A percentile compares a stretch with the other conserved stretches of the same genome.
phyloP scores from a whole-genome alignment of 37 sponge, comb jelly and placozoan species.

The Lycopodina hypogea region DNA sequence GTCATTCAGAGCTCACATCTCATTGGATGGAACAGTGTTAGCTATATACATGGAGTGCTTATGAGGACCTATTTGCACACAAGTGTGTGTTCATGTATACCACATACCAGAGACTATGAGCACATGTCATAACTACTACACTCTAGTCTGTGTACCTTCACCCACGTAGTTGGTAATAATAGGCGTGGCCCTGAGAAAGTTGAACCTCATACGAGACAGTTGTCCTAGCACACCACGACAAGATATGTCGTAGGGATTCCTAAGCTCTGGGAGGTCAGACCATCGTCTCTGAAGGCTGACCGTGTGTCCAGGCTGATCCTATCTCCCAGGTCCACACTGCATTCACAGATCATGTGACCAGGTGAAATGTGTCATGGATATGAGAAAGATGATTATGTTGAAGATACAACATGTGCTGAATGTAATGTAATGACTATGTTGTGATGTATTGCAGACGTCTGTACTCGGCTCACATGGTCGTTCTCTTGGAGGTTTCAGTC shows the following conservation, averaged over 20 bases:
- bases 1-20: no score
- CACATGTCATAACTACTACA: not conserved
- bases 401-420: no score
- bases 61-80: no score
- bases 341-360: not conserved
- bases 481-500: not conserved
- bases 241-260: conserved; percentile 78
- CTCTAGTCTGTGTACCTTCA: conserved; percentile 43
- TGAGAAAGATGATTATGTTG: no score
- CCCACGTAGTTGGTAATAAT: conserved; percentile 33
- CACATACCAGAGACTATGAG: not conserved
- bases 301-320: conserved; percentile 57
- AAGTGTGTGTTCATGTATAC: no score
- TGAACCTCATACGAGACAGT: conserved; percentile 62
- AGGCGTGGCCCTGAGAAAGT: conserved; percentile 50
- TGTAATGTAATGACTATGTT: no score
- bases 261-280: conserved; percentile 46
- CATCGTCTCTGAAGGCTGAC: conserved; percentile 34
- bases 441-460: no score
- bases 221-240: conserved; percentile 61
- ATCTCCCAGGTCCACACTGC: conserved; percentile 60
- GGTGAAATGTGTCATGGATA: not conserved
- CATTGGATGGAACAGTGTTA: no score
- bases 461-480: conserved; percentile 6
- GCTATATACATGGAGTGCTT: no score